Percentiles rank a stretch among this genome's conserved stretches.
phyloP scores from a whole-genome alignment of 2,113 vertebrate genomes.

The Pterocles gutturalis region DNA sequence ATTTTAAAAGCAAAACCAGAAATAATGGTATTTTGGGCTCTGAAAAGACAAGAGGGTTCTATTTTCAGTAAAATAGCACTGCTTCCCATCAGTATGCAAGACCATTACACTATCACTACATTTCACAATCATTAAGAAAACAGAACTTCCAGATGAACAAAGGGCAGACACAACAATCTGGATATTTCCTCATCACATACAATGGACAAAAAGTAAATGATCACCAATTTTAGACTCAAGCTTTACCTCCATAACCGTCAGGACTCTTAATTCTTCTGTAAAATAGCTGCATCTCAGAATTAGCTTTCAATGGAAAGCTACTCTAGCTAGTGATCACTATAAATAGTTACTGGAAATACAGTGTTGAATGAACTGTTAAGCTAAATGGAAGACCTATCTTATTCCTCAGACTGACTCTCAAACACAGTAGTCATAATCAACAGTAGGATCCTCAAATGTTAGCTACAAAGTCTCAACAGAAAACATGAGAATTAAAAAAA shows the following conservation, averaged over 20 bases:
- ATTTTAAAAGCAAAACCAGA: neutral
- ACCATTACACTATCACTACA: neutral
- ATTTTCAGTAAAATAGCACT: neutral
- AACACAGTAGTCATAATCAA: neutral
- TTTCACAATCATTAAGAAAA: neutral
- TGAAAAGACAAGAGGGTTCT: neutral
- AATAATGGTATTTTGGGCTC: neutral
- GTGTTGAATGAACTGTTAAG: neutral
- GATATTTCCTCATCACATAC: neutral
- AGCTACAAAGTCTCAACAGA: neutral
- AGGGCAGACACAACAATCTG: neutral
- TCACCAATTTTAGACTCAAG: neutral
- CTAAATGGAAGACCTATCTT: neutral
- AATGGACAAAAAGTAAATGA: neutral
- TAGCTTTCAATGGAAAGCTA: neutral
- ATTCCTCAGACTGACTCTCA: neutral
- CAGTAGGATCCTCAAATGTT: neutral
- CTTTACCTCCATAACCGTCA: neutral
- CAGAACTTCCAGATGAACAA: neutral
- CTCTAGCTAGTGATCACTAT: neutral
- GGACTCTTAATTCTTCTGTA: neutral
- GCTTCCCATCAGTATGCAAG: neutral
- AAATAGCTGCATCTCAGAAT: neutral
- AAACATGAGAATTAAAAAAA: neutral
- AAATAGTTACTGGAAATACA: neutral